Evolutionary conservation across 1,140 invertebrate species (phyloP).

Genomic region (Diorhabda carinulata): DNA sequence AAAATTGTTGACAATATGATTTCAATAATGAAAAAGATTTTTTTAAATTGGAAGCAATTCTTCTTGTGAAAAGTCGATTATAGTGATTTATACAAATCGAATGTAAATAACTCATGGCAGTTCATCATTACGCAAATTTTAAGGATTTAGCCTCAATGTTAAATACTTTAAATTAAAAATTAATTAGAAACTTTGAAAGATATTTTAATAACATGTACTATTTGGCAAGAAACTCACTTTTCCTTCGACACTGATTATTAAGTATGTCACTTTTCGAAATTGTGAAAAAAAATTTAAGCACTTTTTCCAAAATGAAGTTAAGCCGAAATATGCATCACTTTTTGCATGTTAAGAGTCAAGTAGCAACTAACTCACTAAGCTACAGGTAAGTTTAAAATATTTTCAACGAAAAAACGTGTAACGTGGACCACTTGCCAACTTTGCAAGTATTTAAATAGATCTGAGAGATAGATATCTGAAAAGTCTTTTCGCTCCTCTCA

Average conservation of each 20-base stretch:
- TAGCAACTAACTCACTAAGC: slow-evolving; percentile 14
- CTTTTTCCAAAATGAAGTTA: background rate
- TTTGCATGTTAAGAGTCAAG: background rate
- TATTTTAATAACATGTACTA: background rate
- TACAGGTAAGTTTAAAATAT: slow-evolving; percentile 23
- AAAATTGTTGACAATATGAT: too few relatives aligned
- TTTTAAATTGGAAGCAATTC: too few relatives aligned
- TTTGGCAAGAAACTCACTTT: background rate
- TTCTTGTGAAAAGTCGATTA: too few relatives aligned
- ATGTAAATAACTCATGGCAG: too few relatives aligned
- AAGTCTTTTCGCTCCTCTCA: slow-evolving; percentile 2
- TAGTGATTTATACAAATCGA: too few relatives aligned
- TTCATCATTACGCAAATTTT: too few relatives aligned
- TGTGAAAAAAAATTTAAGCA: slow-evolving; percentile 10
- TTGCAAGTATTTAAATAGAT: slow-evolving; percentile 15
- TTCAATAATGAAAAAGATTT: too few relatives aligned
- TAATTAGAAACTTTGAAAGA: too few relatives aligned
- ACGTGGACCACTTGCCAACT: slow-evolving; percentile 13
- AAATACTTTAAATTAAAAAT: too few relatives aligned
- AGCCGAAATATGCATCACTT: background rate
- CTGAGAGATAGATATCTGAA: slow-evolving; percentile 5
- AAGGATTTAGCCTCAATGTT: too few relatives aligned
- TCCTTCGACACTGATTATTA: slow-evolving; percentile 16
- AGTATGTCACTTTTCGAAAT: slow-evolving; percentile 19
- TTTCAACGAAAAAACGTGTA: slow-evolving; percentile 7